A percentile compares a stretch with the other conserved stretches of the same genome.
Evolutionary conservation across 2,797 vertebrate genomes (phyloP).

Genomic region (Hafferia zeledoni): DNA sequence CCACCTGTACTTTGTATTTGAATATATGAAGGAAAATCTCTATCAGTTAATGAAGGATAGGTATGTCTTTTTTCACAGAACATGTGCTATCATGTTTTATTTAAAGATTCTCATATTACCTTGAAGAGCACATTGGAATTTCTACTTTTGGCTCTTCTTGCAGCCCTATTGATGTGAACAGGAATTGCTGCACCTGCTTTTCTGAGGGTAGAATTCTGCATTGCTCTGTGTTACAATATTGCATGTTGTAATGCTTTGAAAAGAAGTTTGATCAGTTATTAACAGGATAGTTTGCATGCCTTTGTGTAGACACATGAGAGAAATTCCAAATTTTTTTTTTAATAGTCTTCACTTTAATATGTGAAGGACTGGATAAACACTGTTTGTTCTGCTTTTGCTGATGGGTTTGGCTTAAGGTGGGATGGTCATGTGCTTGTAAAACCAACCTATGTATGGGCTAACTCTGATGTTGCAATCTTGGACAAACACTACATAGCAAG

Average conservation of each 20-base stretch:
- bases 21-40: conserved; percentile 99
- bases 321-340: neutral
- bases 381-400: neutral
- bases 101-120: neutral
- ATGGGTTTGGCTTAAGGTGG: neutral
- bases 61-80: conserved; percentile 72
- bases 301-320: neutral
- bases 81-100: neutral
- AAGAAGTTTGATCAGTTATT: neutral
- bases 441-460: neutral
- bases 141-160: neutral
- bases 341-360: neutral
- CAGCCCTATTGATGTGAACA: neutral
- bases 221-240: neutral
- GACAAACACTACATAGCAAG: neutral
- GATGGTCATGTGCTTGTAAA: neutral
- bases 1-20: conserved; percentile 98
- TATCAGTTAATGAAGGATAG: conserved; percentile 99
- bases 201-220: neutral
- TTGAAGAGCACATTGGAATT: neutral
- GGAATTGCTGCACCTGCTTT: neutral
- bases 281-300: neutral
- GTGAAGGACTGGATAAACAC: neutral
- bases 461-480: neutral
- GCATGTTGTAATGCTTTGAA: neutral